These are phyloP conservation scores for Aphelenchoides fujianensis DNA, from an alignment of 1,140 invertebrate genomes.

Conservation along the genomic window DNA sequence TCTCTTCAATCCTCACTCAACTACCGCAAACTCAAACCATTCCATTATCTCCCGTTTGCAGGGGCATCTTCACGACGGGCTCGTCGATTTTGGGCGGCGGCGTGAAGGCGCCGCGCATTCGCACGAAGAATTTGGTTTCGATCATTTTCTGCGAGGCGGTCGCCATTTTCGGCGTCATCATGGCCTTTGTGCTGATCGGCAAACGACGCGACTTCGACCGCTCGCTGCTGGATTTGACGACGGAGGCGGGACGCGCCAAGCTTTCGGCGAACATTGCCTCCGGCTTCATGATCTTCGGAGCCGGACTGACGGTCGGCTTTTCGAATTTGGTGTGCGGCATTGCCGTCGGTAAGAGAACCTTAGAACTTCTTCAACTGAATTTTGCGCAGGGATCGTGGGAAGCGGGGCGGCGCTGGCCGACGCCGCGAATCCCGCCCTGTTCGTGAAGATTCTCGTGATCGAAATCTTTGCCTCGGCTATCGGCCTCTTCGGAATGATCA, in stretches of 20 bases:
- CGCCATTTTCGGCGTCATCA: no score
- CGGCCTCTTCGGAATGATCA: conserved; percentile 96
- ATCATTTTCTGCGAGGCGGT: no score
- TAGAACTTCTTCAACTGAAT: no score
- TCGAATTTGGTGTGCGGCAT: conserved; percentile 93
- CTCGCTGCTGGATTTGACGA: not conserved
- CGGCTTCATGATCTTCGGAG: conserved; percentile 92
- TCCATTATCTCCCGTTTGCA: conserved; percentile 97
- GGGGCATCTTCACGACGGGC: no score
- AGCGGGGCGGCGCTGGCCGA: conserved; percentile 90
- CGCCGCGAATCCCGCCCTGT: no score
- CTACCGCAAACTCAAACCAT: conserved; percentile 97
- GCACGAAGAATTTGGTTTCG: no score
- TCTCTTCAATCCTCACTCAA: conserved; percentile 92
- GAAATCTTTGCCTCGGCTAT: no score
- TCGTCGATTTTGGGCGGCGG: no score
- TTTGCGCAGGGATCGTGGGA: conserved; percentile 88
- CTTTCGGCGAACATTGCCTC: conserved; percentile 63
- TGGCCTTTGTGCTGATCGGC: no score
- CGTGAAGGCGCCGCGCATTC: no score
- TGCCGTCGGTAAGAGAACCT: no score
- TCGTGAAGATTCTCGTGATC: conserved; percentile 94
- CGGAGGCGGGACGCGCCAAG: not conserved
- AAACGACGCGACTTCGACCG: conserved; percentile 69
- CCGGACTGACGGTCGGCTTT: conserved; percentile 84